Evolutionary conservation across 2,113 vertebrate species (phyloP), one percentile per base, ranked within the genome.

Genomic region (Ploceus nigricollis): DNA sequence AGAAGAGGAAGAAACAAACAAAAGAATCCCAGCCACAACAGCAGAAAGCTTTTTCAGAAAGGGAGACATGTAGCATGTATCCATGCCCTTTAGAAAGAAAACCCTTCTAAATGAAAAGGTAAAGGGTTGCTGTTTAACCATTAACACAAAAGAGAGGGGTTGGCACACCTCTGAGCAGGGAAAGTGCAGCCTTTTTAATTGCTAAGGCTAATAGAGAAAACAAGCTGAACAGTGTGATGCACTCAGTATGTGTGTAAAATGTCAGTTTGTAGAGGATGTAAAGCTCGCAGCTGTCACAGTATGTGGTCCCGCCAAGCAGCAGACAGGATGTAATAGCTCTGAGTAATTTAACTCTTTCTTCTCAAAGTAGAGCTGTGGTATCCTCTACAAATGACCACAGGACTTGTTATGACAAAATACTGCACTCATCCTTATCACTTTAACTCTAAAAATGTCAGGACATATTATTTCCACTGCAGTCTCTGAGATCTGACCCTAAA

Each of bases 331-430:
- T 57, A 86, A 93, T 60, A 47, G 82, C 89, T 94, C 82, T 76
- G 87, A 96, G 91, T 69, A 87, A 83, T 92, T 94, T 97, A 96
- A 97, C 97, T 94, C 89, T 95, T 97, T 95, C 92, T 86, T 47
- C 60, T 82, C 81, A 30, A 54, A 78, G 77, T 2, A 79, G 76
- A 86, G 87, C 75, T 66, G 42, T 73, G 64, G 21, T 60, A 45
- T 77, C 81, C 82, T 82, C 82, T 95, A 63, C 60, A 78, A 90
- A 94, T 95, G 89, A 86, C 95, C 92, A 64, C 31, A 60, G 84
- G 82, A 68, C 20, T 89, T 66, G 21, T 35, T 70, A 28, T 72
- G 83, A 83, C 61, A 85, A 83, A 93, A 50, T 44, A 68, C 61
- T 19, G 63, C 80, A 65, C 33, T 66, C 81, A 33, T 78, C 63